phyloP scores from a whole-genome alignment of 2,113 vertebrate genomes.

The Indicator indicator region DNA sequence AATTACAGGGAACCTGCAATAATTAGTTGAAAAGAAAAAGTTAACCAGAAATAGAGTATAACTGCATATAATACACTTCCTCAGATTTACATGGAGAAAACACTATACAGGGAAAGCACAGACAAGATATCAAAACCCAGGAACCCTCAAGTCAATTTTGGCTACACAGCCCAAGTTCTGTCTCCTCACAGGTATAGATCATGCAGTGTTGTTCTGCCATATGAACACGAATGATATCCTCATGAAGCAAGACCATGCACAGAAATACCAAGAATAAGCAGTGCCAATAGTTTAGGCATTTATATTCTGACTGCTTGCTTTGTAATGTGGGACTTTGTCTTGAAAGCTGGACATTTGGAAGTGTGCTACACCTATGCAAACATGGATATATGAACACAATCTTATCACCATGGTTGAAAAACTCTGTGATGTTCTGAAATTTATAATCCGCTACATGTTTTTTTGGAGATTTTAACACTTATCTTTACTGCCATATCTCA shows the following conservation, averaged over 20 bases:
- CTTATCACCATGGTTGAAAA: background rate
- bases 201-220: background rate
- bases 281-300: background rate
- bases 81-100: background rate
- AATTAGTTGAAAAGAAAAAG: background rate
- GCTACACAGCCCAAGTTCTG: background rate
- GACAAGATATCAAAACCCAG: background rate
- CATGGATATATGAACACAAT: background rate
- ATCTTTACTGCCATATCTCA: too few relatives aligned
- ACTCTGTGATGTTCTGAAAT: background rate
- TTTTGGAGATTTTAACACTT: background rate
- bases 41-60: background rate
- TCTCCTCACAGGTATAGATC: background rate
- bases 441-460: background rate
- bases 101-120: background rate
- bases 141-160: background rate
- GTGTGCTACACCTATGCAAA: background rate
- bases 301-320: background rate
- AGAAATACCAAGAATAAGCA: background rate
- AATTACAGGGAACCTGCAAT: background rate
- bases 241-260: background rate
- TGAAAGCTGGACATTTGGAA: background rate
- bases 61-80: background rate
- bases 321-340: background rate
- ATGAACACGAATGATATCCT: background rate